phyloP scores from a whole-genome alignment of 2,888 invertebrate species.

The Sturmia bella region DNA sequence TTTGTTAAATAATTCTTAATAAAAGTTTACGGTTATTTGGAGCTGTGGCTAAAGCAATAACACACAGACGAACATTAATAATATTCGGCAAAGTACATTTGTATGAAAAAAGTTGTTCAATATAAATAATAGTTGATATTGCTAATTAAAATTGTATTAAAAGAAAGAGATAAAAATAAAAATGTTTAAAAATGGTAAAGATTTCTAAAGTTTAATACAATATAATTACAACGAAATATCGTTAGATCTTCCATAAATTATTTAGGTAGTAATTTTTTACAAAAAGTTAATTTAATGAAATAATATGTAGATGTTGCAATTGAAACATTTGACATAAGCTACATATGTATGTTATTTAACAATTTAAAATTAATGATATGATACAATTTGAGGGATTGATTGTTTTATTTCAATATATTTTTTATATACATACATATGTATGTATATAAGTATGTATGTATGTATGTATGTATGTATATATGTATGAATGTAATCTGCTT shows the following conservation, averaged over 20 bases:
- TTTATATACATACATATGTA: too few species aligned
- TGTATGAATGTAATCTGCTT: not conserved
- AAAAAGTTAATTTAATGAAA: slow-evolving; percentile 12
- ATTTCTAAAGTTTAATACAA: slow-evolving; percentile 1
- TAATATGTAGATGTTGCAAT: not conserved
- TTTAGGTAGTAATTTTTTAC: slow-evolving; percentile 9
- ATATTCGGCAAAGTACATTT: too few species aligned
- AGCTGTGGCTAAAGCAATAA: slow-evolving; percentile 24
- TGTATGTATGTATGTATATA: not conserved
- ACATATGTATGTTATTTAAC: slow-evolving; percentile 14
- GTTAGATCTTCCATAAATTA: not conserved
- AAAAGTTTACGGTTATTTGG: slow-evolving; percentile 9
- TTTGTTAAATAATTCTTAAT: slow-evolving; percentile 56
- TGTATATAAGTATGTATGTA: not conserved
- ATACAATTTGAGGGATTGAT: slow-evolving; percentile 44
- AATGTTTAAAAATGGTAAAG: slow-evolving; percentile 11
- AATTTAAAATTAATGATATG: slow-evolving; percentile 59
- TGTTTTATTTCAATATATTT: not conserved
- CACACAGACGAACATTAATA: too few species aligned
- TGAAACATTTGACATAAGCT: not conserved
- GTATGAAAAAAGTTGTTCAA: slow-evolving; percentile 15
- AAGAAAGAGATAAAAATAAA: slow-evolving; percentile 16
- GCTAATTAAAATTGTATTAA: slow-evolving; percentile 14
- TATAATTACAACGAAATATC: not conserved
- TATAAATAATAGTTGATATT: slow-evolving; percentile 12